Base-by-base conservation (phyloP, 2,888 invertebrate species). In the Drosophila nigritarsus region DNA sequence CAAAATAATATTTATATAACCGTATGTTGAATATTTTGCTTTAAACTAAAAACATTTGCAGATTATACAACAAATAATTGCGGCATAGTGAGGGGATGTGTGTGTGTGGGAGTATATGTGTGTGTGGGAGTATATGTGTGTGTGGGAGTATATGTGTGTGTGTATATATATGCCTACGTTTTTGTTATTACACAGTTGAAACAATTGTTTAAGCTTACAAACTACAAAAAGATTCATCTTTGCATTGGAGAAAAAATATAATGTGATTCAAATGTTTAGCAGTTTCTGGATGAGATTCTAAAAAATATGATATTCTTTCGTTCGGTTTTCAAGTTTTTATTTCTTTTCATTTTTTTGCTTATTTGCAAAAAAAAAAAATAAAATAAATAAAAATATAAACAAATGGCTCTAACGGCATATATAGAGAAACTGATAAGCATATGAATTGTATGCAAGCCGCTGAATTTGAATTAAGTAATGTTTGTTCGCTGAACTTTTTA, bases 401-500 rank as follows among this genome's bases (percentile, higher is more conserved):
- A 51, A 71, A 73, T 73, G 73, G 73, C 49, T 65, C 54, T 64
- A 77, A 63, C 59, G 65, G 62, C 63, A 72, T 64, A 54, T 58
- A 64, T 67, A 40, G 53, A 69, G 58, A 73, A 61, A 49, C 40
- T 5, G 15, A 32, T 34, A 13, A 20, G 20, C 45, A 45, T 45
- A 45, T 20, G 20, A 20, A n/a, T 36, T 51, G 13, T 48, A 58
- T 56, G 48, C 56, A 55, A 29, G 56, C 29, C 66, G 59, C 48
- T 65, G 65, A 51, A 63, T 42, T 75, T 87, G 77, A 79, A 79
- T 87, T 85, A 85, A 85, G 86, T 88, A 86, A 66, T 60, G 72
- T 86, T 86, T 86, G 85, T 88, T 86, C 85, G 85, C 75, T 83
- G 84, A 86, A 88, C 89, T 88, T 76, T 69, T 65, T 11, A 63